Evolutionary conservation across 2,888 invertebrate genomes (phyloP).

Genomic region (Zaprionus bogoriensis): DNA sequence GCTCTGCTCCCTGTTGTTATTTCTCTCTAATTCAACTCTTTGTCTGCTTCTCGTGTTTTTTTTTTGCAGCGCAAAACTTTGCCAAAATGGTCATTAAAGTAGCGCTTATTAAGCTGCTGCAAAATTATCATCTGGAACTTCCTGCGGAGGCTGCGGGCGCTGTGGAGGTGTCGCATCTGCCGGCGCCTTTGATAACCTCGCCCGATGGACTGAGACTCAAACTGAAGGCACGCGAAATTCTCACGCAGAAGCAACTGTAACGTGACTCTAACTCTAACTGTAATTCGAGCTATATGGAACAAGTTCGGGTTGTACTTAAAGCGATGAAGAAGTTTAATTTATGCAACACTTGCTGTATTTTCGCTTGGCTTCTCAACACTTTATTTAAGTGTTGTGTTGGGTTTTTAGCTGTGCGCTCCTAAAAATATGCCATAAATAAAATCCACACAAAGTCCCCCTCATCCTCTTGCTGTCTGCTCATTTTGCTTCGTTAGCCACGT

Average conservation of each 20-base stretch:
- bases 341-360: conserved; percentile 14
- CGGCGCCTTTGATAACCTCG: conserved; percentile 62
- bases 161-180: conserved; percentile 65
- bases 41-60: background rate
- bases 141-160: conserved; percentile 1
- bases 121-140: conserved; percentile 71
- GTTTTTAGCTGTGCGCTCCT: conserved; percentile 46
- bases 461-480: conserved; percentile 35
- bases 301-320: conserved; percentile 19
- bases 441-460: conserved; percentile 48
- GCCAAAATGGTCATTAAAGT: conserved; percentile 79
- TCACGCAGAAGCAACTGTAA: conserved; percentile 21
- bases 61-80: conserved; percentile 75
- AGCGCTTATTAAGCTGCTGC: conserved; percentile 75
- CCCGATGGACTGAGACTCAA: conserved; percentile 69
- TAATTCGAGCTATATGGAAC: too few relatives aligned
- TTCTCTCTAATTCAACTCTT: too few relatives aligned
- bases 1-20: background rate
- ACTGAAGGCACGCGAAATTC: conserved; percentile 54
- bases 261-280: too few relatives aligned
- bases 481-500: conserved; percentile 67
- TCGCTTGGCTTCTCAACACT: conserved; percentile 40
- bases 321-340: conserved; percentile 5
- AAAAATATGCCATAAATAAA: conserved; percentile 76
- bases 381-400: conserved; percentile 43